Conservation (phyloP, 2,797 vertebrate species). For the Sandelia bainsii region DNA sequence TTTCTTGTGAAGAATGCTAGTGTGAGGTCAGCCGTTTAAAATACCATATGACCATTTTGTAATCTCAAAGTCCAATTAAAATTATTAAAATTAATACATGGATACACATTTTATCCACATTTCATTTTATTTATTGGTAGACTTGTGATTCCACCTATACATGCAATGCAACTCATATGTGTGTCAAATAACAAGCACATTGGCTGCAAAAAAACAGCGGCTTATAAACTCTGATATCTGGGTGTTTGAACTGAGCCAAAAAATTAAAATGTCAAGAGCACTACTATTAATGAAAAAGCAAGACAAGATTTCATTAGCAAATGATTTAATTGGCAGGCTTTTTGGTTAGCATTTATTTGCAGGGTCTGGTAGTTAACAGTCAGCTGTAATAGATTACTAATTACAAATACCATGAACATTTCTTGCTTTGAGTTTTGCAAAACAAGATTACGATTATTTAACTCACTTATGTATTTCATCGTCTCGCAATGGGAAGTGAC, state of each 20-base stretch:
- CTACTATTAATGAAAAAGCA: slow-evolving; percentile 6
- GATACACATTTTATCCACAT: not conserved
- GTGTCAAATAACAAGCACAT: not conserved
- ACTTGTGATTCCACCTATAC: not conserved
- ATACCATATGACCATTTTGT: not conserved
- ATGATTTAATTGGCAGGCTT: slow-evolving; percentile 22
- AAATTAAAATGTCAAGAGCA: not conserved
- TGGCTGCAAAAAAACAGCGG: not conserved
- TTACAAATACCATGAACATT: slow-evolving; percentile 23
- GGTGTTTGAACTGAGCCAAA: not conserved
- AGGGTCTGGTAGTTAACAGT: slow-evolving; percentile 14
- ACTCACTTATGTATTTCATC: not conserved
- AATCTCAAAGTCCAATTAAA: too few relatives aligned
- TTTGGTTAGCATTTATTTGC: slow-evolving; percentile 11
- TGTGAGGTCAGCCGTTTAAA: not conserved
- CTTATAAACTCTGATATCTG: not conserved
- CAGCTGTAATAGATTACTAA: slow-evolving; percentile 6
- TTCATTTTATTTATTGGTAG: not conserved
- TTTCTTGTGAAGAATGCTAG: not conserved
- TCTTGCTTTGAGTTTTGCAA: not conserved
- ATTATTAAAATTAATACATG: not conserved
- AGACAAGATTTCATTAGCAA: slow-evolving; percentile 5
- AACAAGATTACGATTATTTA: not conserved
- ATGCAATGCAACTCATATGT: not conserved
- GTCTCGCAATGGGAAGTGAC: not conserved